These are phyloP conservation scores for Lordiphosa clarofinis DNA, from an alignment of 1,140 invertebrate genomes.

Conservation along the genomic window DNA sequence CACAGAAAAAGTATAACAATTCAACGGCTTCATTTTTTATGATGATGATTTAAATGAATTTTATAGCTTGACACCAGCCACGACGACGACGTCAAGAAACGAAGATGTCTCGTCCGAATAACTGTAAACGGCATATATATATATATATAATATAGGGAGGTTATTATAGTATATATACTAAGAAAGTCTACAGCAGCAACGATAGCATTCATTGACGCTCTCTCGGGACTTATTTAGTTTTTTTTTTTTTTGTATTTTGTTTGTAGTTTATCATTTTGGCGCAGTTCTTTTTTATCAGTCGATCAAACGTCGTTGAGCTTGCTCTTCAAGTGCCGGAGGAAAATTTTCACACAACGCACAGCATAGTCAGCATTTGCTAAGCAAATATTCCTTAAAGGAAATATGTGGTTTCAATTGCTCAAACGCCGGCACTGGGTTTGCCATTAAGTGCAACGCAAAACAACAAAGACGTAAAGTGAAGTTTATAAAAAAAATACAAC, in stretches of 20 bases:
- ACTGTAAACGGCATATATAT: slow-evolving; percentile 14
- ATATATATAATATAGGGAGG: slow-evolving; percentile 16
- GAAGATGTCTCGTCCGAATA: slow-evolving; percentile 21
- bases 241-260: slow-evolving; percentile 1
- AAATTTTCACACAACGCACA: slow-evolving; percentile 27
- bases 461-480: slow-evolving; percentile 18
- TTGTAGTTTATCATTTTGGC: slow-evolving; percentile 54
- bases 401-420: slow-evolving; percentile 22
- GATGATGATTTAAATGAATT: slow-evolving; percentile 75
- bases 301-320: slow-evolving; percentile 53
- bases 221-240: slow-evolving; percentile 40
- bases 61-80: slow-evolving; percentile 47
- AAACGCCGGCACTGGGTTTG: slow-evolving; percentile 10
- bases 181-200: slow-evolving; percentile 28
- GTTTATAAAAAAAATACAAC: background rate
- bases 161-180: slow-evolving; percentile 61
- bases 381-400: slow-evolving; percentile 1
- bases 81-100: slow-evolving; percentile 6
- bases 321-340: slow-evolving; percentile 55
- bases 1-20: slow-evolving; percentile 9
- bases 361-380: background rate
- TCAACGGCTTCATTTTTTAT: slow-evolving; percentile 35
- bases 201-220: slow-evolving; percentile 51
- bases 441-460: slow-evolving; percentile 6
- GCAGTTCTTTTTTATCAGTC: slow-evolving; percentile 74